Conservation (phyloP, 2,888 invertebrate species). For the Macroteleia sp. region DNA sequence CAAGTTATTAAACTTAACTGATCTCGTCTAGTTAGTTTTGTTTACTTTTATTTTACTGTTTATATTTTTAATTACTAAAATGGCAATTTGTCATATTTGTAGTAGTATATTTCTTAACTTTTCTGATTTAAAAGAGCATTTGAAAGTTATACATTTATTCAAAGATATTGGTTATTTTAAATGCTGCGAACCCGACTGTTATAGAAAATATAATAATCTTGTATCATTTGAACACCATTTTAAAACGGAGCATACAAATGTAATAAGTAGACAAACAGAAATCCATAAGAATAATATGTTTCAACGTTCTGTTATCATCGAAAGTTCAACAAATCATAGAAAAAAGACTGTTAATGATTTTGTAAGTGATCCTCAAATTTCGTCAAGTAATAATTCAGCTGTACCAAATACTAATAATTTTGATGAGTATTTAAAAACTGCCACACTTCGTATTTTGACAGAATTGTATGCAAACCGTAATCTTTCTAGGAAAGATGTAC, state of each 20-base stretch:
- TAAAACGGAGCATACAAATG: conserved; percentile 2
- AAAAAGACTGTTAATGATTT: neutral
- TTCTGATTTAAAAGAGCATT: conserved; percentile 7
- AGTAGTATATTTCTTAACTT: neutral
- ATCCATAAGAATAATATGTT: neutral
- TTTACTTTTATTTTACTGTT: neutral
- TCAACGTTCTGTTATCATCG: neutral
- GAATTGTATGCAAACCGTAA: conserved; percentile 10
- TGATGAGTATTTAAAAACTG: conserved; percentile 9
- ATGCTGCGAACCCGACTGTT: conserved; percentile 13
- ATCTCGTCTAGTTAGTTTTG: neutral
- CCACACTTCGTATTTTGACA: neutral
- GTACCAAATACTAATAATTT: neutral
- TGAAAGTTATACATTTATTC: conserved; percentile 10
- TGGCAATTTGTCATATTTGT: conserved; percentile 8
- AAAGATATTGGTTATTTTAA: conserved; percentile 12
- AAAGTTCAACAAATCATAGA: neutral
- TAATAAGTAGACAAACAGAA: neutral
- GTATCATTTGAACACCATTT: conserved; percentile 23
- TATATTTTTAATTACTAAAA: neutral
- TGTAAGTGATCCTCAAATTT: neutral
- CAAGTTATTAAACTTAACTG: neutral
- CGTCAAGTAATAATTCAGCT: neutral
- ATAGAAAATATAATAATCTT: conserved; percentile 16
- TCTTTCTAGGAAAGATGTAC: conserved; percentile 3